A percentile compares a stretch with the other conserved stretches of the same genome.
These are phyloP conservation scores for Anorthoa munda DNA, from an alignment of 2,888 invertebrate species.

Conservation along the genomic window DNA sequence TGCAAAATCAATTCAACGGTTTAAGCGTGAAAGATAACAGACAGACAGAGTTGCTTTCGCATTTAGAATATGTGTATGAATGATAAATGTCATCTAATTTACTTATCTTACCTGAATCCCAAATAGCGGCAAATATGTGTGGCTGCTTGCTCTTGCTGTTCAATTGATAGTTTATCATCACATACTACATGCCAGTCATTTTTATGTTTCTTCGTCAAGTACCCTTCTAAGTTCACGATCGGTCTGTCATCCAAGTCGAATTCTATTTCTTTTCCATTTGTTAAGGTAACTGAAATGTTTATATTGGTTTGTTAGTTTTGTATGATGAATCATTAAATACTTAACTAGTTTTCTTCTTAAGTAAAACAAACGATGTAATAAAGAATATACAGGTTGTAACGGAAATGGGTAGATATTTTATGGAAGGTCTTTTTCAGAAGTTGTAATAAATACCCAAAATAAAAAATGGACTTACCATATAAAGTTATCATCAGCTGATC, in stretches of 20 bases:
- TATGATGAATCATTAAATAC: neutral
- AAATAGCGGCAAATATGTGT: slow-evolving; percentile 92
- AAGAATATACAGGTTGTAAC: too few species aligned
- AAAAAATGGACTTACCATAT: too few species aligned
- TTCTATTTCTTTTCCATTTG: slow-evolving; percentile 91
- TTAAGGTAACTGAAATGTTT: slow-evolving; percentile 92
- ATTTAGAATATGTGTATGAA: too few species aligned
- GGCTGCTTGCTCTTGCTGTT: slow-evolving; percentile 87
- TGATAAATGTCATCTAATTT: too few species aligned
- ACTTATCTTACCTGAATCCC: slow-evolving; percentile 91
- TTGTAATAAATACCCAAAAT: too few species aligned
- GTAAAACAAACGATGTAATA: neutral
- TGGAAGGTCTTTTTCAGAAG: too few species aligned
- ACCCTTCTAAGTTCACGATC: slow-evolving; percentile 91
- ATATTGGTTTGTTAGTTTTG: neutral
- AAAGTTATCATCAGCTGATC: too few species aligned
- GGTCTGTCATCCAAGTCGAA: slow-evolving; percentile 92
- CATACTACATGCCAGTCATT: slow-evolving; percentile 93
- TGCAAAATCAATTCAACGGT: too few species aligned
- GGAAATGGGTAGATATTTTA: too few species aligned
- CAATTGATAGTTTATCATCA: slow-evolving; percentile 84
- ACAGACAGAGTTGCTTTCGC: too few species aligned
- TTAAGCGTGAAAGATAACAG: too few species aligned
- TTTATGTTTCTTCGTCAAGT: slow-evolving; percentile 91
- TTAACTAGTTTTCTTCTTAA: neutral